Conservation (phyloP, 2,888 invertebrate genomes). For the Agrilus cyanescens region DNA sequence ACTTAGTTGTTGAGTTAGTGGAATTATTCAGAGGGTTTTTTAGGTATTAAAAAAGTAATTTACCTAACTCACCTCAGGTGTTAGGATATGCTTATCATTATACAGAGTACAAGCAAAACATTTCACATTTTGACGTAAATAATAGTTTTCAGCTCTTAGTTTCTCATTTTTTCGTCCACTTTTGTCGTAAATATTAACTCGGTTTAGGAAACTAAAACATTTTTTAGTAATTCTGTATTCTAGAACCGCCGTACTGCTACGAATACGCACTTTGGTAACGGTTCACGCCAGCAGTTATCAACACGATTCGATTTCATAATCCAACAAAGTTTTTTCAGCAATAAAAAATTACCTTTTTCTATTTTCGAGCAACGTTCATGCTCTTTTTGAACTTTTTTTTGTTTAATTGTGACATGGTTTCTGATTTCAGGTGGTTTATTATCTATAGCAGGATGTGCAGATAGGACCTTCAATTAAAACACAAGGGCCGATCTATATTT, state of each 20-base stretch:
- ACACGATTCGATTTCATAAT: constrained; percentile 56
- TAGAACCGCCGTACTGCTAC: too few species aligned
- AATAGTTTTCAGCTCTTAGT: constrained; percentile 5
- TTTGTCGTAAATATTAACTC: constrained; percentile 16
- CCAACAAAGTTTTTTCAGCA: constrained; percentile 52
- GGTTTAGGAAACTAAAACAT: constrained; percentile 20
- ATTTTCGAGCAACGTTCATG: constrained; percentile 52
- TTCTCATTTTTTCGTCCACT: constrained; percentile 1
- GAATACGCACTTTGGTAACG: constrained; percentile 44
- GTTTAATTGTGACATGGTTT: constrained; percentile 53
- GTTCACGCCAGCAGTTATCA: constrained; percentile 54
- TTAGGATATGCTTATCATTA: constrained; percentile 4
- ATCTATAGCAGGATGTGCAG: constrained; percentile 57
- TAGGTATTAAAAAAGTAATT: too few species aligned
- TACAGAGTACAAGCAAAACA: constrained; percentile 27
- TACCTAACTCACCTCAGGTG: constrained; percentile 5
- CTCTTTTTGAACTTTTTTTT: constrained; percentile 59
- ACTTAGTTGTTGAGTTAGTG: too few species aligned
- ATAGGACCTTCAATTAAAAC: constrained; percentile 39
- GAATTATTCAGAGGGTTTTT: too few species aligned
- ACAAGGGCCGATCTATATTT: background rate
- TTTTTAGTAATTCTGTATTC: constrained; percentile 3
- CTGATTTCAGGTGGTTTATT: constrained; percentile 48
- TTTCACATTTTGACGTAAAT: constrained; percentile 21
- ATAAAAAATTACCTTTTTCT: constrained; percentile 53